Percentiles rank a stretch among this genome's conserved stretches.
These are phyloP conservation scores for Pentamera pediparva DNA, from an alignment of 53 echinoderm and acorn worm genomes.

Conservation along the genomic window DNA sequence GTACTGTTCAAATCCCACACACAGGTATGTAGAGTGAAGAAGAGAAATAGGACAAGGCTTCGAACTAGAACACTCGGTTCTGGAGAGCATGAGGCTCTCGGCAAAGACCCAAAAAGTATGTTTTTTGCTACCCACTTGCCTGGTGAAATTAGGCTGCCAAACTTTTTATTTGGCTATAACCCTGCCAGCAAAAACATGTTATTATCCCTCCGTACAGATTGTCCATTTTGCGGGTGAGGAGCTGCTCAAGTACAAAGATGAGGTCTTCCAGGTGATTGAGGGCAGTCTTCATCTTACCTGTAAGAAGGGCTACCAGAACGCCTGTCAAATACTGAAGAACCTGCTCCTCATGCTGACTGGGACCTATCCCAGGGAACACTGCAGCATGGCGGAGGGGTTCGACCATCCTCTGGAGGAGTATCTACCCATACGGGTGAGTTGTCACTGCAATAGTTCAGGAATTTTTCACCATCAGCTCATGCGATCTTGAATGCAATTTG, in stretches of 20 bases:
- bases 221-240: conserved; percentile 62
- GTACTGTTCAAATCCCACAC: too few relatives aligned
- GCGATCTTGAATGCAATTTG: too few relatives aligned
- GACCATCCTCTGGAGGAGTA: conserved; percentile 80
- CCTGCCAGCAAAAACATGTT: too few relatives aligned
- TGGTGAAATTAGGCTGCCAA: too few relatives aligned
- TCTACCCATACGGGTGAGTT: conserved; percentile 86
- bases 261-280: conserved; percentile 54
- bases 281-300: conserved; percentile 83
- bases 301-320: conserved; percentile 76
- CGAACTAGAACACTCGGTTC: too few relatives aligned
- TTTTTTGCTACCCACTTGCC: too few relatives aligned
- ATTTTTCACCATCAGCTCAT: too few relatives aligned
- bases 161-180: too few relatives aligned
- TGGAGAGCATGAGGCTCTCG: too few relatives aligned
- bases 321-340: conserved; percentile 60
- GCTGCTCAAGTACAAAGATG: conserved; percentile 64
- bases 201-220: conserved; percentile 38
- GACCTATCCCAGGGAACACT: conserved; percentile 66
- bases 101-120: too few relatives aligned
- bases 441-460: background rate
- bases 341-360: conserved; percentile 59
- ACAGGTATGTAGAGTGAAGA: too few relatives aligned
- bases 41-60: too few relatives aligned
- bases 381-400: conserved; percentile 75